Evolutionary conservation across 2,797 vertebrate genomes (phyloP), one percentile per base, ranked within the genome.

Genomic region (Arrhamphus sclerolepis): DNA sequence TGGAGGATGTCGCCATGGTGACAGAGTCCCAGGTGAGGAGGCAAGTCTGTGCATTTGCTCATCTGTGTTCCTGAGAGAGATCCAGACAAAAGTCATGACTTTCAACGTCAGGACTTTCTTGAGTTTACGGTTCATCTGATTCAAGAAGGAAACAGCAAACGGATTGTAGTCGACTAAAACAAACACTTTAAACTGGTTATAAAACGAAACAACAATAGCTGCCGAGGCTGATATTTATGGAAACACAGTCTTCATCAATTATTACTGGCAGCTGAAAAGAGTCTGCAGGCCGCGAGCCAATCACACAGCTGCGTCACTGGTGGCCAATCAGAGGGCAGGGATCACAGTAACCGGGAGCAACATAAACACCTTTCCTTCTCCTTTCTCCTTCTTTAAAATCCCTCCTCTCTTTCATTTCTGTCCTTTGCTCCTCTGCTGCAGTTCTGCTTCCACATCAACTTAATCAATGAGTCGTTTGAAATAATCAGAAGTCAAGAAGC

Each of bases 281-380:
- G 46, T 47, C 59, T 54, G 39, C 31, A 50, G 28, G 20, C 28
- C 10, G 10, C 18, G 14, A 40, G 43, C 76, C 72, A 73, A 73
- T 72, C 68, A 56, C 26, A 65, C 28, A 22, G 5, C 31, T 34
- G 31, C 31, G 31, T 34, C 31, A 34, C 31, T 34, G 8, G 1
- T 51, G 22, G 63, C 78, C 78, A 83, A 72, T 84, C 58, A 70
- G 39, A 70, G 40, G 44, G 62, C 67, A 59, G 49, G 2, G 19
- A 29, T 34, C 10, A 34, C 31, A 34, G 31, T 34, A 34, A 34
- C 31, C 31, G 31, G 31, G 31, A 34, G 31, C 31, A 34, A 34
- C 31, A 34, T 10, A n/a, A 42, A 28, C 59, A 38, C n/a, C 28
- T 44, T 8, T 55, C 29, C 13, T 6, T n/a, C 8, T 34, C 26